A percentile compares a stretch with the other conserved stretches of the same genome.
Conservation (phyloP, 2,888 invertebrate genomes). For the Drosophila ochracea region DNA sequence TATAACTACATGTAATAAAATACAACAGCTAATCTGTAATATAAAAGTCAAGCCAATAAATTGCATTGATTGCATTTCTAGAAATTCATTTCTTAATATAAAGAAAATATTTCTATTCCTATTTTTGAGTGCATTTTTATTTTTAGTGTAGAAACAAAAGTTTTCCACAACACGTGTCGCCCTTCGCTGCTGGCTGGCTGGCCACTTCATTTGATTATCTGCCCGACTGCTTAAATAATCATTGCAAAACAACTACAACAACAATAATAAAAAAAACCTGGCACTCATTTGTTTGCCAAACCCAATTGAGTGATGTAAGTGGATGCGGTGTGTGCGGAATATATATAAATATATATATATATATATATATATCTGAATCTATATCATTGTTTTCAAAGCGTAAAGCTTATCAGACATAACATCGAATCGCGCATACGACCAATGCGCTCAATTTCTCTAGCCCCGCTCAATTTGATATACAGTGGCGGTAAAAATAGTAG, state of each 20-base stretch:
- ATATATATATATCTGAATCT: constrained; percentile 6
- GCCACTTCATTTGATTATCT: constrained; percentile 43
- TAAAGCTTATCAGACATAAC: constrained; percentile 32
- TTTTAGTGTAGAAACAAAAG: constrained; percentile 25
- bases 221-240: constrained; percentile 40
- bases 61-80: too few relatives aligned
- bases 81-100: neutral
- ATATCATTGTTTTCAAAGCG: constrained; percentile 35
- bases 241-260: constrained; percentile 27
- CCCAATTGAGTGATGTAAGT: constrained; percentile 64
- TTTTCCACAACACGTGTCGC: constrained; percentile 57
- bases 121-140: neutral
- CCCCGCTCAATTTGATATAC: constrained; percentile 20
- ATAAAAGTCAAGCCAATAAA: neutral
- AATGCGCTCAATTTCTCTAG: constrained; percentile 21
- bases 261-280: constrained; percentile 10
- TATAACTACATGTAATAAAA: neutral
- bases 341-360: neutral
- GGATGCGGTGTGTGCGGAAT: constrained; percentile 10
- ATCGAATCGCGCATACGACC: constrained; percentile 48
- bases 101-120: neutral
- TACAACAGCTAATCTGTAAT: neutral
- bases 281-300: constrained; percentile 63
- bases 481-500: neutral
- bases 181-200: constrained; percentile 15